A percentile compares a stretch with the other conserved stretches of the same genome.
These are phyloP conservation scores for Mastacembelus armatus DNA, from an alignment of 2,797 vertebrate species.

Conservation along the genomic window DNA sequence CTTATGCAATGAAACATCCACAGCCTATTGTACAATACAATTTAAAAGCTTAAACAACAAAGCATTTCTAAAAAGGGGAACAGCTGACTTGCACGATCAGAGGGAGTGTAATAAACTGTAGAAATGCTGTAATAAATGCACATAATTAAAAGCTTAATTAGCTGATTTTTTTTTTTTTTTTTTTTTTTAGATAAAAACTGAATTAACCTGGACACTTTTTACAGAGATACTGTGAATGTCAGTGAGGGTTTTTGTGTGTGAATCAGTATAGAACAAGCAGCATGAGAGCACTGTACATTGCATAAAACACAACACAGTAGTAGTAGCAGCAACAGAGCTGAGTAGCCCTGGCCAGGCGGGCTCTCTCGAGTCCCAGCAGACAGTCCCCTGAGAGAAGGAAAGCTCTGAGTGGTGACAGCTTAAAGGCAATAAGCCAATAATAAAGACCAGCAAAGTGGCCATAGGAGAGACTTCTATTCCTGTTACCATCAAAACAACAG, in stretches of 20 bases:
- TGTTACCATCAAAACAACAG: conserved; percentile 68
- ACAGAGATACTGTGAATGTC: conserved; percentile 16
- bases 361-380: conserved; percentile 73
- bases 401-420: conserved; percentile 81
- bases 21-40: conserved; percentile 60
- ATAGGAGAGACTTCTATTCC: conserved; percentile 71
- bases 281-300: conserved; percentile 27
- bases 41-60: conserved; percentile 53
- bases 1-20: conserved; percentile 75
- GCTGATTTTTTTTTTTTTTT: conserved; percentile 16
- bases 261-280: conserved; percentile 47
- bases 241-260: conserved; percentile 21
- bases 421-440: conserved; percentile 84
- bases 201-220: conserved; percentile 2
- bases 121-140: conserved; percentile 12
- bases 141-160: conserved; percentile 11
- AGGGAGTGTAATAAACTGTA: background rate
- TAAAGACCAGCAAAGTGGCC: conserved; percentile 81
- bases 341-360: conserved; percentile 67
- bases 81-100: conserved; percentile 12
- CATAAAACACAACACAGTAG: conserved; percentile 67
- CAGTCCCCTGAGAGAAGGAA: conserved; percentile 74
- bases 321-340: conserved; percentile 65
- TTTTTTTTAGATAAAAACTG: too few species aligned
- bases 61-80: conserved; percentile 34